phyloP scores from a whole-genome alignment of 2,888 invertebrate genomes.

The Nemoura dubitans region DNA sequence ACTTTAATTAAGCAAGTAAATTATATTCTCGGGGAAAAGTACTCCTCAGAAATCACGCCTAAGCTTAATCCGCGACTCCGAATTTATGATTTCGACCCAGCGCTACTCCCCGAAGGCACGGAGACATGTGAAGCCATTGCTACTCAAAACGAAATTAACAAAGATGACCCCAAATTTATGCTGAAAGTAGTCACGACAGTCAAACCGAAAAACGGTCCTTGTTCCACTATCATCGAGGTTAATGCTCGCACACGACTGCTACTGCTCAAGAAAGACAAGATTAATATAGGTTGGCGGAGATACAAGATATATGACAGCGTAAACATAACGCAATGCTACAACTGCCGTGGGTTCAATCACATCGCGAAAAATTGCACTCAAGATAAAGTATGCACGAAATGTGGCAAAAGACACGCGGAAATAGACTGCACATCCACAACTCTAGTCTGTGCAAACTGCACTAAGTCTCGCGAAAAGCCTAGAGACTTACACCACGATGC shows the following conservation, averaged over 20 bases:
- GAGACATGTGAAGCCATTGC: slow-evolving; percentile 10
- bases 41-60: neutral
- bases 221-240: neutral
- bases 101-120: neutral
- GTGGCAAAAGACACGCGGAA: neutral
- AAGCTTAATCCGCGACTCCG: neutral
- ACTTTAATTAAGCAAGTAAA: neutral
- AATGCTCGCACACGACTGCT: neutral
- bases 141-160: neutral
- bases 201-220: neutral
- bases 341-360: neutral
- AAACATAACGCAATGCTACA: slow-evolving; percentile 15
- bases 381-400: slow-evolving; percentile 10
- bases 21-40: slow-evolving; percentile 3
- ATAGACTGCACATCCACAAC: neutral
- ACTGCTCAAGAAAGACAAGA: slow-evolving; percentile 8
- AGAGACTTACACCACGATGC: neutral
- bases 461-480: neutral
- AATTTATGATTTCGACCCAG: neutral
- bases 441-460: neutral
- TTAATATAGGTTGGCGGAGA: slow-evolving; percentile 21
- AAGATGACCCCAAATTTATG: neutral
- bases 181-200: neutral
- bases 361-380: neutral
- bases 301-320: neutral